These are phyloP conservation scores for Cephus cinctus DNA, from an alignment of 1,140 invertebrate genomes.

Conservation along the genomic window DNA sequence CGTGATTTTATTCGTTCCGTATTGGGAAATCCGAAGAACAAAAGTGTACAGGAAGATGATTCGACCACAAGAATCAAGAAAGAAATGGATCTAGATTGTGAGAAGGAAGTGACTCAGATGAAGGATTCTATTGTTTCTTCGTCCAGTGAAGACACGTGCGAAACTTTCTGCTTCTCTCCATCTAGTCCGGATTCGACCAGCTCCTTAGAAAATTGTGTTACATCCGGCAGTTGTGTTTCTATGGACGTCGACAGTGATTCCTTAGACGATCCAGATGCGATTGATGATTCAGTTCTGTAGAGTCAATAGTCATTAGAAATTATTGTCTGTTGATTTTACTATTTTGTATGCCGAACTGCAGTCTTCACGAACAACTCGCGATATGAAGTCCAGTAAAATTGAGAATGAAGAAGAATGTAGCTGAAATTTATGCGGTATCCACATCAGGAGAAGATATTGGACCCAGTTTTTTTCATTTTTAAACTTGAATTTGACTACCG, in stretches of 20 bases:
- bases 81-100: too few relatives aligned
- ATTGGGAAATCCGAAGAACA: constrained; percentile 46
- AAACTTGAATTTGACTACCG: too few relatives aligned
- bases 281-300: background rate
- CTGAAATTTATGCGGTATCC: too few relatives aligned
- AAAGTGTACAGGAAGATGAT: too few relatives aligned
- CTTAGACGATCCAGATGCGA: background rate
- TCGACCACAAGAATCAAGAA: too few relatives aligned
- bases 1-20: constrained; percentile 50
- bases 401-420: background rate
- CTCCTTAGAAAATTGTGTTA: background rate
- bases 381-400: background rate
- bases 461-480: too few relatives aligned
- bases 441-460: too few relatives aligned
- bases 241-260: background rate
- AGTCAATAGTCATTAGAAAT: background rate
- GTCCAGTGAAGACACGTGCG: background rate
- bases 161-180: background rate
- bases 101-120: background rate
- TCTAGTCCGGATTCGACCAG: background rate
- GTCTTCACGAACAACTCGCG: too few relatives aligned
- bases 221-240: background rate
- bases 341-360: background rate
- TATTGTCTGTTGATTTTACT: too few relatives aligned
- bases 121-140: background rate